These are phyloP conservation scores for Ploceus nigricollis DNA, from an alignment of 2,113 vertebrate species.

Conservation along the genomic window DNA sequence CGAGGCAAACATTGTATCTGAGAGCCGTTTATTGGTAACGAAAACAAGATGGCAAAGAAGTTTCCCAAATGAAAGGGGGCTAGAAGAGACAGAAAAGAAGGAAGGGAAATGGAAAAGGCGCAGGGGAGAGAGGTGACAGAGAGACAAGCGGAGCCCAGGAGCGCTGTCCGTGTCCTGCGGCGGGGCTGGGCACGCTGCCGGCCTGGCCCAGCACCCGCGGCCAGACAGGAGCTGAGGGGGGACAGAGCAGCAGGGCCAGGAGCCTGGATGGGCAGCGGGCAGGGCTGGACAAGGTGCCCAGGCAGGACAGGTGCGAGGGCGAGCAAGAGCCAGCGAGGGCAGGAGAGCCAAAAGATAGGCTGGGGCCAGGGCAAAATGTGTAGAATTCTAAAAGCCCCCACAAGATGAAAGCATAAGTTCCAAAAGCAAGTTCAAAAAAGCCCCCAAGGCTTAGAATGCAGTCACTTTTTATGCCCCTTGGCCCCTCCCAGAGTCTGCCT, in stretches of 20 bases:
- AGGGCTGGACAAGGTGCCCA: not conserved
- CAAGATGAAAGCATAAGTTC: not conserved
- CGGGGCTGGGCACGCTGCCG: not conserved
- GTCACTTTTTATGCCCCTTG: not conserved
- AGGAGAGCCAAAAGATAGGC: not conserved
- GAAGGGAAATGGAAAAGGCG: not conserved
- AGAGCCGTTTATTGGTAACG: not conserved
- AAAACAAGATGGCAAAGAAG: not conserved
- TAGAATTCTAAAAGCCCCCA: not conserved
- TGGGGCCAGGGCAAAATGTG: no score
- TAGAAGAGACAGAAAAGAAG: not conserved
- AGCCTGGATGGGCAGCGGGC: not conserved
- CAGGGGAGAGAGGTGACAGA: not conserved
- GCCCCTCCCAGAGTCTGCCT: not conserved
- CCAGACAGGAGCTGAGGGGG: not conserved
- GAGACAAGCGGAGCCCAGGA: not conserved
- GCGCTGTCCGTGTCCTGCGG: accelerated
- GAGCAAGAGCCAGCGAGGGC: not conserved
- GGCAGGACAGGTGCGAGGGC: no score
- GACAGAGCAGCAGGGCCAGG: not conserved
- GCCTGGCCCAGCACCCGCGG: not conserved
- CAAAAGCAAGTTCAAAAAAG: not conserved
- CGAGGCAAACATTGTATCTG: not conserved
- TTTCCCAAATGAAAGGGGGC: not conserved
- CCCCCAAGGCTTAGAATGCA: no score